Conservation (phyloP, 2,113 vertebrate species). For the Stigmatopora nigra region DNA sequence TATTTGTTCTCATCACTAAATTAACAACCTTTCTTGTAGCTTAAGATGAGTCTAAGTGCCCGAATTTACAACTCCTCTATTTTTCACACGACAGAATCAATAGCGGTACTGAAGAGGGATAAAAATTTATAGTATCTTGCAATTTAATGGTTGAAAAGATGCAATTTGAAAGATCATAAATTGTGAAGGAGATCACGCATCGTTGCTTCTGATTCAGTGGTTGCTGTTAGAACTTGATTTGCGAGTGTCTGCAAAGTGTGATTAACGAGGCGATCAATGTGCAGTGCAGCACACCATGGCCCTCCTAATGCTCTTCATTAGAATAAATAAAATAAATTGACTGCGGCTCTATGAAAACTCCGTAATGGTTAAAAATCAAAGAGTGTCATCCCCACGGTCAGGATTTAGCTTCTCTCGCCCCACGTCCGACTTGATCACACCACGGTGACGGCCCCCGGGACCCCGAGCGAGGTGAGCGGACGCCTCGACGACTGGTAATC, state of each 20-base stretch:
- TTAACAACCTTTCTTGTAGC: slow-evolving; percentile 86
- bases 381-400: slow-evolving; percentile 87
- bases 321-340: slow-evolving; percentile 99
- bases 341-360: slow-evolving; percentile 99
- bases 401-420: slow-evolving; percentile 86
- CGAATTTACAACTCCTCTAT: slow-evolving; percentile 98
- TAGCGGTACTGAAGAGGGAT: slow-evolving; percentile 99
- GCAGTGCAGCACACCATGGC: slow-evolving; percentile 90
- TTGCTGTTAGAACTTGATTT: slow-evolving; percentile 99
- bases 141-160: slow-evolving; percentile 99
- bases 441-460: slow-evolving; percentile 87
- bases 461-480: slow-evolving; percentile 63
- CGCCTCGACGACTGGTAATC: slow-evolving; percentile 69
- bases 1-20: slow-evolving; percentile 99
- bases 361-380: slow-evolving; percentile 99
- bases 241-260: slow-evolving; percentile 99
- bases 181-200: slow-evolving; percentile 99
- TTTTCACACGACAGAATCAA: slow-evolving; percentile 99
- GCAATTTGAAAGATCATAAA: slow-evolving; percentile 99
- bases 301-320: slow-evolving; percentile 99
- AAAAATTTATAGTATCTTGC: slow-evolving; percentile 99
- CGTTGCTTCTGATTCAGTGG: slow-evolving; percentile 99
- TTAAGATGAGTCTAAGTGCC: slow-evolving; percentile 95
- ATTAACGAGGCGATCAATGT: slow-evolving; percentile 99
- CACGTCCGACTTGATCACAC: slow-evolving; percentile 89